phyloP scores from a whole-genome alignment of 2,888 invertebrate species.

The Limnephilus rhombicus region DNA sequence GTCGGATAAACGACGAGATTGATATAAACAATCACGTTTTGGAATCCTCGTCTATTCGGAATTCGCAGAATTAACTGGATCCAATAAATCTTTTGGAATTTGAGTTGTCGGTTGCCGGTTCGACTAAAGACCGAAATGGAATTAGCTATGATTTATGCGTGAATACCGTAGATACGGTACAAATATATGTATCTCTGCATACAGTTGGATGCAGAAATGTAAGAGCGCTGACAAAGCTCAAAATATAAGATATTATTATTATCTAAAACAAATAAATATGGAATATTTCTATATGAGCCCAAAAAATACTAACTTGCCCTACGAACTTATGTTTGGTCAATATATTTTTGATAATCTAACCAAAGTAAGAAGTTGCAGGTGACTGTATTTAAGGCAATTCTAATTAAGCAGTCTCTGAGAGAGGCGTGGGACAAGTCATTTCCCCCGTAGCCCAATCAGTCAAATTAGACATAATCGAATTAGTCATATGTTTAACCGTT shows the following conservation, averaged over 20 bases:
- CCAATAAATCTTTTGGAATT: background rate
- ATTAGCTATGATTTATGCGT: background rate
- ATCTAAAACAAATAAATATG: background rate
- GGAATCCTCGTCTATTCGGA: background rate
- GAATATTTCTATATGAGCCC: background rate
- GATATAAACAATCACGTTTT: background rate
- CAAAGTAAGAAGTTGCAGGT: background rate
- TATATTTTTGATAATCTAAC: background rate
- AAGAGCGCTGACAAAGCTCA: background rate
- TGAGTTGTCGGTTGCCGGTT: background rate
- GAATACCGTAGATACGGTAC: background rate
- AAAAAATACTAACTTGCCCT: background rate
- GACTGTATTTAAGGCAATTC: background rate
- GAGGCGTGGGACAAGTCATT: background rate
- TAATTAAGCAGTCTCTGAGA: background rate
- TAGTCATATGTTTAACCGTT: background rate
- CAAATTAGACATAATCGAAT: background rate
- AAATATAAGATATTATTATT: background rate
- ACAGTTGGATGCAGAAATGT: background rate
- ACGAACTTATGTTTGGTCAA: background rate
- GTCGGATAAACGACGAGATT: background rate
- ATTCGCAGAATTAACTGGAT: background rate
- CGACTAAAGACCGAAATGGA: background rate
- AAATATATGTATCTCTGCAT: background rate
- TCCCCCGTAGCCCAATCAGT: background rate